Percentiles rank a stretch among this genome's conserved stretches.
Conservation (phyloP, 2,797 vertebrate genomes). For the Pangasius krempfi region DNA sequence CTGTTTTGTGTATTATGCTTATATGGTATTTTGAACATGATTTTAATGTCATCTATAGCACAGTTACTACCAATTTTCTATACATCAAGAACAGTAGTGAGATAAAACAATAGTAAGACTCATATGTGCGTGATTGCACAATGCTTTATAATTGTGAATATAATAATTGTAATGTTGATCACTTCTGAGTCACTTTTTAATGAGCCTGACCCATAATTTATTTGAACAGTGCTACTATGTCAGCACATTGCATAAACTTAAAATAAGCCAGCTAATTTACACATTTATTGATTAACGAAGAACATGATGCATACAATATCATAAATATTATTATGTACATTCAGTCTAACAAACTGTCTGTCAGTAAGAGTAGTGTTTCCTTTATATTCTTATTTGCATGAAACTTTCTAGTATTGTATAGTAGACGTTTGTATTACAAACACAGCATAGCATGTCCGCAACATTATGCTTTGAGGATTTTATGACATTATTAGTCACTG, state of each 20-base stretch:
- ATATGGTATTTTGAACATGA: background rate
- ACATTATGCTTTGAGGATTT: background rate
- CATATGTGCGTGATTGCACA: background rate
- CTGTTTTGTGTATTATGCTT: background rate
- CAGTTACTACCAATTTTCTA: background rate
- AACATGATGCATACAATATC: background rate
- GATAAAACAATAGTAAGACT: background rate
- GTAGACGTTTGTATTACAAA: background rate
- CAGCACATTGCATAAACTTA: background rate
- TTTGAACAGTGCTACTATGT: background rate
- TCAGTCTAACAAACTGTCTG: background rate
- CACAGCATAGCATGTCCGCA: background rate
- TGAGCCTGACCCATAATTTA: background rate
- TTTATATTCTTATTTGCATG: background rate
- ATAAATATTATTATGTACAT: background rate
- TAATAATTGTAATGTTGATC: background rate
- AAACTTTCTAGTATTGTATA: background rate
- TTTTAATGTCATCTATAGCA: background rate
- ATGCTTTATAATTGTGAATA: background rate
- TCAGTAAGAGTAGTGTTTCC: background rate
- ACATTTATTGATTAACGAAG: background rate
- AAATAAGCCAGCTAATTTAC: background rate
- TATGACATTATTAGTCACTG: background rate
- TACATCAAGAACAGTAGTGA: background rate
- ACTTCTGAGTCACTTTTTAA: background rate